Percentiles rank a stretch among this genome's conserved stretches.
Evolutionary conservation across 2,888 invertebrate species (phyloP).

Genomic region (Ornithoptera priamus): DNA sequence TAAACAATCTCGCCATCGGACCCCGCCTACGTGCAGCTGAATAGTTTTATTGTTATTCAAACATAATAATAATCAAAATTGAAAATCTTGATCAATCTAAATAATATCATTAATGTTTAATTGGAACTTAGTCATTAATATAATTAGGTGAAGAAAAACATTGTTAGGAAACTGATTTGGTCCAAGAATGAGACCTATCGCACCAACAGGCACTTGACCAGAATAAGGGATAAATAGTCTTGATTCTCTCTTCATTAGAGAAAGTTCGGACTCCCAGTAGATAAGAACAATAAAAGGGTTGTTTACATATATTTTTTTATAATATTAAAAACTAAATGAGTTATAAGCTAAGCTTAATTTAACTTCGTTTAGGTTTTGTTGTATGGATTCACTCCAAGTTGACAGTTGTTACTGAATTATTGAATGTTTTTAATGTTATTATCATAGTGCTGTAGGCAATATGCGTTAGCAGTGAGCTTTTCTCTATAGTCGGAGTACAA

Average conservation of each 20-base stretch:
- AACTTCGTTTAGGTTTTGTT: background rate
- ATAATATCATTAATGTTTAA: background rate
- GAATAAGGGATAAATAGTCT: no score
- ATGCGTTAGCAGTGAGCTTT: conserved; percentile 3
- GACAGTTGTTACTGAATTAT: background rate
- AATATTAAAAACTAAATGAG: background rate
- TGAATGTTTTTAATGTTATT: background rate
- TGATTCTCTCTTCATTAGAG: no score
- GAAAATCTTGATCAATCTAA: background rate
- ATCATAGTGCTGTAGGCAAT: background rate
- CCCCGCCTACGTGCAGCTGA: conserved; percentile 57
- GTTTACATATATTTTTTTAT: no score
- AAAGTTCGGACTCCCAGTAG: no score
- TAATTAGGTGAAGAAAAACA: no score
- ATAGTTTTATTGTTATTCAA: conserved; percentile 49
- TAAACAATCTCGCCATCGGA: conserved; percentile 69
- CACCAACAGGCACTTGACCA: no score
- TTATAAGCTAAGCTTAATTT: background rate
- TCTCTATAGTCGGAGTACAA: conserved; percentile 13
- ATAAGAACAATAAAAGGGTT: no score
- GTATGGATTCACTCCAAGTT: no score
- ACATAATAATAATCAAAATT: background rate
- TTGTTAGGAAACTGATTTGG: no score
- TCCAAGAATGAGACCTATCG: no score
- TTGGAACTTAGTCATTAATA: no score